Base-by-base conservation (phyloP, 2,113 vertebrate species). In the Grallaria varia region DNA sequence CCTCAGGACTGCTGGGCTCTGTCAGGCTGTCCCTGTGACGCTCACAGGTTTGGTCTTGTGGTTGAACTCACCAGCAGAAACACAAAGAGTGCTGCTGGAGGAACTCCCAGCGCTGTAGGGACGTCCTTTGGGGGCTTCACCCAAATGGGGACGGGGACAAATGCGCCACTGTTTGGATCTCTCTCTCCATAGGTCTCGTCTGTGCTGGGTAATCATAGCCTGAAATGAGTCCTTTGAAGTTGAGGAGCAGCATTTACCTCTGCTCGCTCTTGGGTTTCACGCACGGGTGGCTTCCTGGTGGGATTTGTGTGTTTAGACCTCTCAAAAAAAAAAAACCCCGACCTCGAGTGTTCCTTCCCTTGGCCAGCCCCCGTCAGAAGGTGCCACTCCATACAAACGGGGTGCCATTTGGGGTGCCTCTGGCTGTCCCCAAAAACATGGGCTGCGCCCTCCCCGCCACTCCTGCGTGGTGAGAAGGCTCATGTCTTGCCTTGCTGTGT, bases 51-150 rank as follows among this genome's bases (percentile, higher is more conserved):
- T 49, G 49, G 40, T 33, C 39, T 76, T 17, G 35, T 22, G 8
- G 42, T 5, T 50, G 69, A 55, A 33, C 40, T 75, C 20, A 3
- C 11, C 18, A n/a, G 58, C 12, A 27, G 18, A 25, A 39, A 2
- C 24, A 35, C 45, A 31, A 14, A 72, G 33, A n/a, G n/a, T n/a
- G n/a, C n/a, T n/a, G n/a, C 49, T 62, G 8, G 12, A 77, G 25
- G 42, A 49, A 40, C 58, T 23, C 5, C 4, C 33, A 0, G 0
- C 30, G 49, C 11, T 14, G 3, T 1, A 4, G 12, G 37, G 9
- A 2, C n/a, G n/a, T 31, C 60, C 31, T 74, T 49, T 10, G 28
- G 55, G 31, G 24, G 14, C 35, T 68, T 80, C 55, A n/a, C 30
- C 30, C 27, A 10, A 58, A 20, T 0, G 0, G 63, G 71, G 55